phyloP scores from a whole-genome alignment of 1,140 invertebrate species.

The Ceratitis capitata region DNA sequence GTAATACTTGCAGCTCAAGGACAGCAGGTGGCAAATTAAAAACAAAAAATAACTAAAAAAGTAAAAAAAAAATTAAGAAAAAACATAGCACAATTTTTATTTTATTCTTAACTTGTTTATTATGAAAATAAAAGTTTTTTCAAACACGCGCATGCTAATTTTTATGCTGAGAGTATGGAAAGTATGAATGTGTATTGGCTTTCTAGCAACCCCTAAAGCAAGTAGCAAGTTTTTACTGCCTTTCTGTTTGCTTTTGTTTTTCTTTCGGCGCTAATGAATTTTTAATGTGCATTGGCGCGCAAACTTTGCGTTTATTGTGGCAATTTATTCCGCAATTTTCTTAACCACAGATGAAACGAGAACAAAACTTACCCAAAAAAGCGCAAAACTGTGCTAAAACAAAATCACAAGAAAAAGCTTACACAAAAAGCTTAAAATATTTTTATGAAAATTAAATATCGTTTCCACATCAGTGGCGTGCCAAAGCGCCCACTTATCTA shows the following conservation, averaged over 20 bases:
- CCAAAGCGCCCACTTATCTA: neutral
- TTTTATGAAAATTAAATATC: constrained; percentile 30
- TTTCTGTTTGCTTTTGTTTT: neutral
- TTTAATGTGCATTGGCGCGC: constrained; percentile 11
- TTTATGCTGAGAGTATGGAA: neutral
- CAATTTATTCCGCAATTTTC: neutral
- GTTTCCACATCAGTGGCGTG: constrained; percentile 38
- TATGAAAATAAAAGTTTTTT: too few relatives aligned
- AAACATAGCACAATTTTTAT: too few relatives aligned
- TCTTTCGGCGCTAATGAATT: constrained; percentile 23
- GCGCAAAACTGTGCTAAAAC: neutral
- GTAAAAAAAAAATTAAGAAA: neutral
- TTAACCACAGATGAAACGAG: neutral
- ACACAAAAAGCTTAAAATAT: neutral
- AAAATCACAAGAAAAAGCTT: neutral
- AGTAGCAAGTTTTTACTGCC: neutral
- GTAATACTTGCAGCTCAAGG: neutral
- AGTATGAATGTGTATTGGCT: neutral
- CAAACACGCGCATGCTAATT: neutral
- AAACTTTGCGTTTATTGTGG: neutral
- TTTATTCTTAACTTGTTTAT: too few relatives aligned
- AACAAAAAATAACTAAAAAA: too few relatives aligned
- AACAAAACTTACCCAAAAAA: neutral
- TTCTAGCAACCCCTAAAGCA: neutral
- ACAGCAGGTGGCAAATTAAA: neutral